phyloP scores from a whole-genome alignment of 2,797 vertebrate species.

The Uromys caudimaculatus region DNA sequence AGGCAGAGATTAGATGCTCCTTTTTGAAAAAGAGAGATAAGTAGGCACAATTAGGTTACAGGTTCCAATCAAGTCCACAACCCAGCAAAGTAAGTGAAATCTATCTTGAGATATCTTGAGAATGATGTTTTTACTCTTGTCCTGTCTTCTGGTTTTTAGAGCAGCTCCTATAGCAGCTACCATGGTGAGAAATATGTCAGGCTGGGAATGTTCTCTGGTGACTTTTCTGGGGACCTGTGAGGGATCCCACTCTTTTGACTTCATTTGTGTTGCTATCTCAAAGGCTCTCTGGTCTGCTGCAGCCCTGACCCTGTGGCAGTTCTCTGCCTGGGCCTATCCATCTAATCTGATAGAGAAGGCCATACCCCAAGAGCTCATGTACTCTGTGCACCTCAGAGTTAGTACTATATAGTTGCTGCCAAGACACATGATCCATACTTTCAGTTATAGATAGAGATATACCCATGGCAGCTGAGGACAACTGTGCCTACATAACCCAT shows the following conservation, averaged over 20 bases:
- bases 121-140: not conserved
- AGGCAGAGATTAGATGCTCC: not conserved
- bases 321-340: not conserved
- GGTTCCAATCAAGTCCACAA: not conserved
- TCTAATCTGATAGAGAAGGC: not conserved
- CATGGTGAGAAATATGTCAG: not conserved
- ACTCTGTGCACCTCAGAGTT: not conserved
- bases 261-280: not conserved
- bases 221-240: not conserved
- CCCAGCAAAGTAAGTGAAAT: not conserved
- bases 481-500: not conserved
- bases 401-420: not conserved
- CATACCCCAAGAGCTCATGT: not conserved
- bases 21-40: not conserved
- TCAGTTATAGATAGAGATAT: not conserved
- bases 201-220: not conserved
- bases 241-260: not conserved
- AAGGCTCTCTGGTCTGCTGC: too few relatives aligned
- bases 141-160: not conserved
- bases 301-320: not conserved
- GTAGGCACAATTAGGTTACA: not conserved
- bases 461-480: not conserved
- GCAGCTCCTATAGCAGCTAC: not conserved
- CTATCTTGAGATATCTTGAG: not conserved
- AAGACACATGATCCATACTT: not conserved